These are phyloP conservation scores for Muricea muricata DNA, from an alignment of 92 coral and sea anemone genomes.

Conservation along the genomic window DNA sequence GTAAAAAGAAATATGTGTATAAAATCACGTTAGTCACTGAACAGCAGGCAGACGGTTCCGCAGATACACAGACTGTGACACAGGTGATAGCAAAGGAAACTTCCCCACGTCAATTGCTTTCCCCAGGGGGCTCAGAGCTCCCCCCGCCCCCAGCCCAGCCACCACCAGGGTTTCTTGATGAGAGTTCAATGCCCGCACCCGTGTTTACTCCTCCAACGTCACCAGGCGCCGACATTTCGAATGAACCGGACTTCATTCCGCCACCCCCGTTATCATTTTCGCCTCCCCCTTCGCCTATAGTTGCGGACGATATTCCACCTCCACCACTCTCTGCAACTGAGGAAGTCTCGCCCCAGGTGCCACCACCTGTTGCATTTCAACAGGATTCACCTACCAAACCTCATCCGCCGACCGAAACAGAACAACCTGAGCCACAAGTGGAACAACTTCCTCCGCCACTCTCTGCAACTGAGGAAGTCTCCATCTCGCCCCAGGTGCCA, in stretches of 20 bases:
- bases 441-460: too few relatives aligned
- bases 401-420: not conserved
- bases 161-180: constrained; percentile 53
- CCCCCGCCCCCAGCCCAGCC: constrained; percentile 93
- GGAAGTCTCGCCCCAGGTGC: not conserved
- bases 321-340: not conserved
- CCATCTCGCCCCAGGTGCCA: constrained; percentile 2
- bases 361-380: constrained; percentile 4
- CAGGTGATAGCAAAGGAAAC: not conserved
- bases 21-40: constrained; percentile 43
- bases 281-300: not conserved
- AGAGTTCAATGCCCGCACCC: constrained; percentile 11
- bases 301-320: not conserved
- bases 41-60: constrained; percentile 20
- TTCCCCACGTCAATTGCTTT: not conserved
- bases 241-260: not conserved
- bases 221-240: not conserved
- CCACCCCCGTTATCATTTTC: constrained; percentile 11
- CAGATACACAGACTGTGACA: constrained; percentile 7
- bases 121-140: constrained; percentile 48
- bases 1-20: constrained; percentile 36
- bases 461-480: not conserved
- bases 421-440: too few relatives aligned
- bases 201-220: constrained; percentile 31
- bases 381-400: not conserved